Evolutionary conservation across 2,113 vertebrate genomes (phyloP), one percentile per base, ranked within the genome.

Genomic region (Sus scrofa): DNA sequence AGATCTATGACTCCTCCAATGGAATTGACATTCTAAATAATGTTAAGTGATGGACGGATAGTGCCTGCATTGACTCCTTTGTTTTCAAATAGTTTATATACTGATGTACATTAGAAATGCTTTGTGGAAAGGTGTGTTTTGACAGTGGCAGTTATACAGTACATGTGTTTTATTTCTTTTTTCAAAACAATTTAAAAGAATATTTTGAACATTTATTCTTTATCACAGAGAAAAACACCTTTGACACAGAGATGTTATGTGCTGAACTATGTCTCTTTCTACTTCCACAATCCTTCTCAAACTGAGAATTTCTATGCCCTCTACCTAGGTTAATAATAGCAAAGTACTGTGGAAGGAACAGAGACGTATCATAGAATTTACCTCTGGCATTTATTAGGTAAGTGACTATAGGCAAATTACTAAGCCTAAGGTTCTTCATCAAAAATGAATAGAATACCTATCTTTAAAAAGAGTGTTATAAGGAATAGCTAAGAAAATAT

Each of bases 191-290:
- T 79, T 92, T 92, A 60, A 86, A 79, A 67, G 7, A 93, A 3
- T 79, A 96, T 84, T 93, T 67, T 82, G 60, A 95, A 75, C 11
- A 88, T 24, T 60, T 82, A 82, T 86, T 79, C 84, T 71, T 77
- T 62, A 44, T 52, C 75, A 91, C 10, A 39, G 20, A 77, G 70
- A 85, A 77, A 94, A 89, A 30, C 3, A 67, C 12, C 54, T 94
- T 54, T 32, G 37, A 79, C 71, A 65, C 1, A 85, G 26, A 91
- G 8, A 74, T 22, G 44, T 82, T 87, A 92, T 34, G 14, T 32
- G 67, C 37, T 96, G 39, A 94, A 63, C 14, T 84, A 32, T 32
- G 13, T 71, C 68, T 93, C 19, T 75, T 89, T 44, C 27, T 77
- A 79, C 16, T 91, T 86, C 86, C 7, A 84, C 4, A 82, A 39